Evolutionary conservation across 2,797 vertebrate species (phyloP).

Genomic region (Meda fulgida): DNA sequence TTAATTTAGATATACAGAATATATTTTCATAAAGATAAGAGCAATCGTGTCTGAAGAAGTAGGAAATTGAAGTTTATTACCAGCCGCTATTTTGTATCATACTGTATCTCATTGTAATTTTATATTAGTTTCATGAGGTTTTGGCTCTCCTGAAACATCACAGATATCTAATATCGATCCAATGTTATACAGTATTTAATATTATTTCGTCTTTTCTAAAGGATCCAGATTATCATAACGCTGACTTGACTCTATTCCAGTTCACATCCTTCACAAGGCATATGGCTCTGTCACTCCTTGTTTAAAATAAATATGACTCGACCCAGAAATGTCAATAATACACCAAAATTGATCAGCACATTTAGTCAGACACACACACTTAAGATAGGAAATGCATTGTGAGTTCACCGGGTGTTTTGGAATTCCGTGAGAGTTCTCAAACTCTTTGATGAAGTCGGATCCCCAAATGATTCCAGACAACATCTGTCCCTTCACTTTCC

Average conservation of each 20-base stretch:
- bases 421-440: constrained; percentile 70
- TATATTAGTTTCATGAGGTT: constrained; percentile 3
- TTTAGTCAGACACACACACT: constrained; percentile 30
- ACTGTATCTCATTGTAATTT: not conserved
- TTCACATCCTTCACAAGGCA: constrained; percentile 43
- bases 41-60: constrained; percentile 37
- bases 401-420: constrained; percentile 13
- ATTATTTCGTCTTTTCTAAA: not conserved
- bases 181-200: not conserved
- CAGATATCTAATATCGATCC: not conserved
- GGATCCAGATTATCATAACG: not conserved
- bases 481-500: constrained; percentile 79
- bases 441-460: constrained; percentile 74
- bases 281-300: not conserved
- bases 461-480: constrained; percentile 72
- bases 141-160: not conserved
- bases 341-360: constrained; percentile 24
- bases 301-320: constrained; percentile 36
- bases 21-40: constrained; percentile 73
- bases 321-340: constrained; percentile 55
- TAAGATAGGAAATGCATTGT: constrained; percentile 33
- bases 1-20: constrained; percentile 77
- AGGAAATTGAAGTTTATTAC: constrained; percentile 34
- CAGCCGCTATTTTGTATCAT: not conserved
- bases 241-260: not conserved